Conservation (phyloP, 2,797 vertebrate genomes). For the Spheniscus humboldti region DNA sequence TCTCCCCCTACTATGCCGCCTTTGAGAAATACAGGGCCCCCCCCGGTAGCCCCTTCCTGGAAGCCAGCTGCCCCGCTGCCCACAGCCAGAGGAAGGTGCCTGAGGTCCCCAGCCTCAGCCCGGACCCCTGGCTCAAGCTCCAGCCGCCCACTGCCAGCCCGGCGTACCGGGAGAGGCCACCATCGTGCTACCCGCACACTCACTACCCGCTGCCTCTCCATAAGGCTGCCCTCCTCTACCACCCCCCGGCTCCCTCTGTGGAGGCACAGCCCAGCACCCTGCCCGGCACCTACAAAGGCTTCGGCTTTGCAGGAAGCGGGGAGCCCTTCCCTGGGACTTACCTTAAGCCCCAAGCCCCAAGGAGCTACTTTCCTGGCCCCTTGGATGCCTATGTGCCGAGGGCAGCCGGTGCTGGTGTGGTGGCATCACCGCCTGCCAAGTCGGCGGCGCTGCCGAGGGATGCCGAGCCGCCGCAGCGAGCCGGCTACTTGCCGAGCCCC, state of each 20-base stretch:
- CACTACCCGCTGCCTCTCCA: slow-evolving; percentile 76
- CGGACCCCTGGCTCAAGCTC: slow-evolving; percentile 42
- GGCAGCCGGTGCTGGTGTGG: rapidly evolving
- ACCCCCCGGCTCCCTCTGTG: slow-evolving; percentile 48
- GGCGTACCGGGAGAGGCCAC: slow-evolving; percentile 73
- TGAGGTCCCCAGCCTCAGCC: background rate
- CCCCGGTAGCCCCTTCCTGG: slow-evolving; percentile 56
- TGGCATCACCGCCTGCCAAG: background rate
- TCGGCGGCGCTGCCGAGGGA: rapidly evolving
- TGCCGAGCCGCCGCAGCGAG: background rate
- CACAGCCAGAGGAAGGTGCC: slow-evolving; percentile 46
- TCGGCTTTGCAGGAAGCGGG: background rate
- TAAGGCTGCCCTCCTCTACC: slow-evolving; percentile 74
- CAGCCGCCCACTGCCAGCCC: background rate
- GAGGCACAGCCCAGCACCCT: slow-evolving; percentile 52
- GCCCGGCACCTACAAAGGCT: slow-evolving; percentile 15
- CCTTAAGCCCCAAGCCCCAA: slow-evolving; percentile 25
- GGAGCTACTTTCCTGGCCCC: background rate
- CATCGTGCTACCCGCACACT: slow-evolving; percentile 65
- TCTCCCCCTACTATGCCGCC: slow-evolving; percentile 8
- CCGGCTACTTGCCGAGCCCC: background rate
- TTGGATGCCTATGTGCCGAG: background rate
- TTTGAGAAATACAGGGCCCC: slow-evolving; percentile 59
- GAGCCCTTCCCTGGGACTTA: slow-evolving; percentile 10
- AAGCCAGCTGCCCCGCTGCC: slow-evolving; percentile 63